Evolutionary conservation across 1,140 invertebrate genomes (phyloP).

Genomic region (Heliconius hewitsoni): DNA sequence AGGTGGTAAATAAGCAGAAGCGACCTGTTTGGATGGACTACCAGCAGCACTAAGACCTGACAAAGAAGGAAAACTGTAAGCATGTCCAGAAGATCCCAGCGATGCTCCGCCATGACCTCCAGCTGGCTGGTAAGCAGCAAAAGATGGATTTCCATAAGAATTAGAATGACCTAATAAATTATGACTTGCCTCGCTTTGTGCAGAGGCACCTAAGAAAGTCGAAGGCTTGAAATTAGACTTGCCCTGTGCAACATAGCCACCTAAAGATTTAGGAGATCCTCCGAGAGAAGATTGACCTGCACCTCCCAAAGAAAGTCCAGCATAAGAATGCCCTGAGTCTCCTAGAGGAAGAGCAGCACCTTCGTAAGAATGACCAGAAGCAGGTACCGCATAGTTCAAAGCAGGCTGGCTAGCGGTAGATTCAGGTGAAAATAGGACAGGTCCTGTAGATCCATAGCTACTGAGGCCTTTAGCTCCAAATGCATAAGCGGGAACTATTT

Average conservation of each 20-base stretch:
- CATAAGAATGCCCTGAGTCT: constrained; percentile 53
- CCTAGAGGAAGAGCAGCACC: constrained; percentile 47
- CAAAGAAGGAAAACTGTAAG: constrained; percentile 56
- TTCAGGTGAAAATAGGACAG: constrained; percentile 67
- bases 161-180: constrained; percentile 51
- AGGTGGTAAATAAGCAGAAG: constrained; percentile 55
- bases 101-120: constrained; percentile 51
- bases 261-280: constrained; percentile 54
- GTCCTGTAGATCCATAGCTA: constrained; percentile 67
- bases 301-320: constrained; percentile 45
- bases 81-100: constrained; percentile 55
- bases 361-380: constrained; percentile 53
- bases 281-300: constrained; percentile 45
- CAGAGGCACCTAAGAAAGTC: constrained; percentile 64
- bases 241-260: constrained; percentile 53
- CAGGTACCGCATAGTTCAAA: constrained; percentile 52
- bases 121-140: constrained; percentile 50
- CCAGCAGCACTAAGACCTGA: constrained; percentile 46
- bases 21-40: constrained; percentile 57
- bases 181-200: constrained; percentile 60
- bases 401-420: constrained; percentile 47
- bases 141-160: constrained; percentile 61
- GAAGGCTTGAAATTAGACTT: constrained; percentile 66
- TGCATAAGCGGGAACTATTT: constrained; percentile 59
- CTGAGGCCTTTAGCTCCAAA: constrained; percentile 67